Percentiles rank a stretch among this genome's conserved stretches.
phyloP scores from a whole-genome alignment of 2,888 invertebrate genomes.

The Lymantria monacha region DNA sequence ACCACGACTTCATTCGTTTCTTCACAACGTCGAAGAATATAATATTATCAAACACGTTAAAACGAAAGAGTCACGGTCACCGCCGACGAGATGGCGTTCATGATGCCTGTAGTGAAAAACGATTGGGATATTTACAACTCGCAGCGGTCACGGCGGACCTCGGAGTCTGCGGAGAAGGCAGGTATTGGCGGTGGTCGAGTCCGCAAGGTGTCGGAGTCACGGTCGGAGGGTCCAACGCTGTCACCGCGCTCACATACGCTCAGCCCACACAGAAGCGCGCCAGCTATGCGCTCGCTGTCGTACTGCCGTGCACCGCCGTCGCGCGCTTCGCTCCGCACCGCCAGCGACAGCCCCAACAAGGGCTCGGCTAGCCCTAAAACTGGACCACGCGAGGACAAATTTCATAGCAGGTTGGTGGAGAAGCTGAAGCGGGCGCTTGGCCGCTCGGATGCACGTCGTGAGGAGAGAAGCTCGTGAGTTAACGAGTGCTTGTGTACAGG shows the following conservation, averaged over 20 bases:
- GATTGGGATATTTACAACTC: slow-evolving; percentile 96
- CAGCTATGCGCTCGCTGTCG: slow-evolving; percentile 83
- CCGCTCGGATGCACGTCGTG: slow-evolving; percentile 75
- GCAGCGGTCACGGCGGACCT: slow-evolving; percentile 87
- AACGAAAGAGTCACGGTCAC: slow-evolving; percentile 63
- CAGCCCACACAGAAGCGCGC: slow-evolving; percentile 85
- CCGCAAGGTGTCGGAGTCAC: slow-evolving; percentile 88
- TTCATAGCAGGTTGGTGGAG: slow-evolving; percentile 90
- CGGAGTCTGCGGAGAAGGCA: slow-evolving; percentile 84
- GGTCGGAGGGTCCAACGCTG: slow-evolving; percentile 87
- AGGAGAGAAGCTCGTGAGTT: slow-evolving; percentile 81
- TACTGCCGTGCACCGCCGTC: slow-evolving; percentile 77
- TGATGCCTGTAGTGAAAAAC: slow-evolving; percentile 97
- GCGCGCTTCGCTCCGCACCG: slow-evolving; percentile 83
- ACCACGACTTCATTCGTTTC: slow-evolving; percentile 42
- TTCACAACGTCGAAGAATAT: slow-evolving; percentile 45
- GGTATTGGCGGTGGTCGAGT: slow-evolving; percentile 70
- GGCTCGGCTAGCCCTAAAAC: slow-evolving; percentile 85
- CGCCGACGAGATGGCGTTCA: slow-evolving; percentile 91
- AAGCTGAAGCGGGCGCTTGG: slow-evolving; percentile 88
- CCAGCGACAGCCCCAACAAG: slow-evolving; percentile 85
- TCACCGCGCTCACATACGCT: slow-evolving; percentile 82
- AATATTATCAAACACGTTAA: slow-evolving; percentile 70
- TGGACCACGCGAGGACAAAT: slow-evolving; percentile 85
- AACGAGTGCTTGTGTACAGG: slow-evolving; percentile 77